Evolutionary conservation across 1,140 invertebrate genomes (phyloP), one percentile per base, ranked within the genome.

Genomic region (Anastatus disparis): DNA sequence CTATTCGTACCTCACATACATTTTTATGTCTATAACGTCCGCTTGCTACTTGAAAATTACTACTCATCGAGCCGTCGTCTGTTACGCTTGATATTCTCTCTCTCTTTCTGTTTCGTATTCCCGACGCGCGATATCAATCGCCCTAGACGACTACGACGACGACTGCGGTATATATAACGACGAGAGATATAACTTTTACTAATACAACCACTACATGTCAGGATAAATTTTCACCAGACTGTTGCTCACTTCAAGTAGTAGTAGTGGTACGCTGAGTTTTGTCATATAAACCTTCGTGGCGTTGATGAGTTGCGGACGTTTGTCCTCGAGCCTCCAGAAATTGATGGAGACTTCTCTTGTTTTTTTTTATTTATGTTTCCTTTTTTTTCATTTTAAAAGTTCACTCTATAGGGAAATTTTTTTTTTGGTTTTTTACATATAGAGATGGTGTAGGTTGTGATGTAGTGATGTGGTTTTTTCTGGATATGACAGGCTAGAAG

Each of bases 11-110:
- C n/a, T n/a, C n/a, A n/a, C n/a, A n/a, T n/a, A n/a, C n/a, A n/a
- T n/a, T n/a, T n/a, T n/a, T n/a, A n/a, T 35, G 4, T 35, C 31
- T 4, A 35, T 15, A 3, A 9, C 3, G 8, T 52, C 3, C 52
- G 50, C 44, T n/a, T n/a, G n/a, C 53, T 59, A 59, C 53, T 58
- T 56, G 42, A 59, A 68, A n/a, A 68, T 68, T 68, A 68, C 65
- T 29, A 59, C 65, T 59, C 29, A 50, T 59, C 65, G 55, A 59
- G 2, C 65, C 29, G 44, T 35, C 20, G 48, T 2, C 7, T 22
- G 20, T 6, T 0, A 22, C 27, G n/a, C 2, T 2, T 12, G 3
- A 0, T 8, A 3, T 17, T 56, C 26, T 6, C 29, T 29, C 3
- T 35, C 26, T 31, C 2, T 31, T 13, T 13, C 7, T 27, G 2